Evolutionary conservation across 37 sponge, comb jelly and placozoan species (phyloP), one percentile per base, ranked within the genome.

Genomic region (Petrosia ficiformis): DNA sequence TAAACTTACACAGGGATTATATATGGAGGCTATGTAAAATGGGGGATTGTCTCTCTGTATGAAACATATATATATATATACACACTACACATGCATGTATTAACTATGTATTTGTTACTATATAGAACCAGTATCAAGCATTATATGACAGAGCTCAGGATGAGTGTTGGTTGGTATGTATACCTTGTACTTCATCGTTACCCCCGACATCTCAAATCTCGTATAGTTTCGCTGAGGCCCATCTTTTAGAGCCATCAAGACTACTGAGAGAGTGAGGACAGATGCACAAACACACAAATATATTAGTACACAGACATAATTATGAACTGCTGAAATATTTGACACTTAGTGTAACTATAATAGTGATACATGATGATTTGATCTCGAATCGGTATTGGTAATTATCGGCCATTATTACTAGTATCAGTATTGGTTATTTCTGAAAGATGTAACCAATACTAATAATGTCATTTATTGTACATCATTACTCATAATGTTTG

Each of bases 251-350:
- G 41, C 86, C 86, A 8, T 85, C 86, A n/a, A 57, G n/a, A 3
- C 25, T 78, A 16, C 44, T 69, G 69, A 78, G 79, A 78, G 86
- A 85, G 86, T 85, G 64, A 85, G 86, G 74, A n/a, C 30, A 6
- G n/a, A 31, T 3, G 30, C 31, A 8, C 25, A 30, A 3, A 3
- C 33, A 25, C 8, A 25, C 68, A 6, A 3, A n/a, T n/a, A n/a
- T n/a, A n/a, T n/a, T n/a, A n/a, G n/a, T n/a, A n/a, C n/a, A n/a
- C n/a, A n/a, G n/a, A n/a, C n/a, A n/a, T n/a, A n/a, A n/a, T n/a
- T n/a, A n/a, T n/a, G n/a, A n/a, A n/a, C n/a, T n/a, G n/a, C n/a
- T n/a, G n/a, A n/a, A n/a, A n/a, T n/a, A n/a, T n/a, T n/a, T n/a
- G n/a, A n/a, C n/a, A n/a, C n/a, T n/a, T n/a, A n/a, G n/a, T n/a